A percentile compares a stretch with the other conserved stretches of the same genome.
phyloP scores from a whole-genome alignment of 2,113 vertebrate species.

The Salvelinus fontinalis region DNA sequence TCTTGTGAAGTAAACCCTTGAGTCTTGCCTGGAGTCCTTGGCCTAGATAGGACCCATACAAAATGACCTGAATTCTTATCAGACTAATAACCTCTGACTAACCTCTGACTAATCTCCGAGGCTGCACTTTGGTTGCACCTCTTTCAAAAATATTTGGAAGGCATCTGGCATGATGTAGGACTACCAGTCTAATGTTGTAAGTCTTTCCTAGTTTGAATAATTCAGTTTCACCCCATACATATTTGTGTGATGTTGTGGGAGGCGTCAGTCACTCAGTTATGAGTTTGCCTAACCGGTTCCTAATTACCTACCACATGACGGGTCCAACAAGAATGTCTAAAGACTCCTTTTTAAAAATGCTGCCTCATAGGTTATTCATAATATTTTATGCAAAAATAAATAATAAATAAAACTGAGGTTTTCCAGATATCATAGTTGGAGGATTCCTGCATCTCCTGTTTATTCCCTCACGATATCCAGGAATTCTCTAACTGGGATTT shows the following conservation, averaged over 20 bases:
- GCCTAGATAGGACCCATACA: not conserved
- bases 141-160: not conserved
- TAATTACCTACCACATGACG: constrained; percentile 3
- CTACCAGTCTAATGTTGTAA: not conserved
- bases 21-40: not conserved
- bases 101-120: not conserved
- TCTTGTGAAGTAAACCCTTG: not conserved
- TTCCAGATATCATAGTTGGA: no score
- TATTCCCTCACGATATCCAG: no score
- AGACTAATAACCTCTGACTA: not conserved
- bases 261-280: not conserved
- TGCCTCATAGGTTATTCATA: constrained; percentile 5
- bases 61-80: not conserved
- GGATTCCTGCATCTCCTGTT: no score
- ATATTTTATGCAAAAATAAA: not conserved
- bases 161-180: not conserved
- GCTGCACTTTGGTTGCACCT: not conserved
- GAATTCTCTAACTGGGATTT: no score
- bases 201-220: constrained; percentile 1
- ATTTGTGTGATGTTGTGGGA: not conserved
- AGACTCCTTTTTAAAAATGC: not conserved
- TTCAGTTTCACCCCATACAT: not conserved
- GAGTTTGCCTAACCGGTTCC: constrained; percentile 7
- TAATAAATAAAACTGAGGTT: no score
- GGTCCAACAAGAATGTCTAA: not conserved